Base-by-base conservation (phyloP, 2,888 invertebrate genomes). In the Nasonovia ribisnigri region DNA sequence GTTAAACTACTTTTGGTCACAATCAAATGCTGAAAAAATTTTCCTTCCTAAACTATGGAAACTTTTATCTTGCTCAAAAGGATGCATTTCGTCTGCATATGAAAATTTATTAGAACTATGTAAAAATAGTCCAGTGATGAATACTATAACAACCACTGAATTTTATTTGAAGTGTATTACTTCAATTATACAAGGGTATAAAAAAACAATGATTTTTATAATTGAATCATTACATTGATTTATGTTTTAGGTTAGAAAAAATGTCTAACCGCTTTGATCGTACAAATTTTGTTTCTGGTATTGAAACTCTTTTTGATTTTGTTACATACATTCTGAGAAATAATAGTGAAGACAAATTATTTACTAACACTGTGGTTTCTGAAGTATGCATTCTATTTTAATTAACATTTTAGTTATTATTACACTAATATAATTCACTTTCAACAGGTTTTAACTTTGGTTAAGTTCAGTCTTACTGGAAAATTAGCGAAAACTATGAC, bases 1-100 rank as follows among this genome's bases (percentile, higher is more conserved):
- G 89, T 91, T 93, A 54, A 93, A 54, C 36, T 26, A 90, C 3
- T 90, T 94, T 90, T 94, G 94, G 94, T 90, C n/a, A 20, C 87
- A 90, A 67, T 57, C 93, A 48, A 94, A 91, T 42, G 93, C 90
- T 26, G 94, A 94, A 90, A 94, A 94, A 90, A 88, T 94, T n/a
- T 93, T 93, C 24, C 90, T 93, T 67, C 93, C 93, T 13, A 93
- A 93, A 90, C 11, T 93, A 48, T 93, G 93, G 93, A 93, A 93
- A 60, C 67, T 90, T 42, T 86, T 93, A n/a, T 86, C 86, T 43
- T 93, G 93, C 3, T 90, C 86, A 60, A 93, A 93, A 87, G 93
- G 93, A n/a, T 93, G 93, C n/a, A 86, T 90, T 48, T 93, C 93
- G 42, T 93, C 93, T 84, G 93, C 90, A 29, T 93, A 93, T 93